Base-by-base conservation (phyloP, 2,888 invertebrate genomes). In the Apodemia zela region DNA sequence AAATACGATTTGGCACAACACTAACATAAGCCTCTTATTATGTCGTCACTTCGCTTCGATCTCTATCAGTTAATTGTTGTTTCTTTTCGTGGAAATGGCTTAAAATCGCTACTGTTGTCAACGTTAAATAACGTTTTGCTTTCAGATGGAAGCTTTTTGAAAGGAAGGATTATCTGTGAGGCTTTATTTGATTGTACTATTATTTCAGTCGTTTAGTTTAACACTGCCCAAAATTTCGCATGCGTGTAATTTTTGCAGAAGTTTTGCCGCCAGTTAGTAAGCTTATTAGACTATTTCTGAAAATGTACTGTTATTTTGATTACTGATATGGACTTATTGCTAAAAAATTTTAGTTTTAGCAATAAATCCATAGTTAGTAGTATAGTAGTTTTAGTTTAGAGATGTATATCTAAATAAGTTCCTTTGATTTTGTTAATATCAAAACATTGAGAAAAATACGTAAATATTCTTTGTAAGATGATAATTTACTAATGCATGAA, bases 1-100 rank as follows among this genome's bases (percentile, higher is more conserved):
- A 90, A 89, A 89, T 82, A 81, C 88, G 84, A 90, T 90, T 90
- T 89, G 82, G 88, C 85, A 84, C 85, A 84, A 59, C 63, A 59
- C 58, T 57, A 69, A 71, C 69, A 68, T 69, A 70, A 69, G 65
- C 68, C 71, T 71, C 70, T 70, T 78, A 80, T 83, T 83, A 86
- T 84, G 57, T 57, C 57, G 29, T 85, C 87, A 80, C 83, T 80
- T 81, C 75, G 77, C 72, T 72, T 69, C 72, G 88, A 87, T 87
- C 67, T 61, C 72, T 80, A 88, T 87, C 88, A 71, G 66, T 72
- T 77, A 75, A 79, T 83, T 80, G 76, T 75, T 67, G 60, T 68
- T 69, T 68, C 67, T 70, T 73, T 75, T 78, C 73, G 77, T 77
- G 74, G 73, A 76, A 76, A 72, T 70, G 63, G 71, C 70, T 66